These are phyloP conservation scores for Poeciliopsis occidentalis DNA, from an alignment of 2,113 vertebrate genomes.

Conservation along the genomic window DNA sequence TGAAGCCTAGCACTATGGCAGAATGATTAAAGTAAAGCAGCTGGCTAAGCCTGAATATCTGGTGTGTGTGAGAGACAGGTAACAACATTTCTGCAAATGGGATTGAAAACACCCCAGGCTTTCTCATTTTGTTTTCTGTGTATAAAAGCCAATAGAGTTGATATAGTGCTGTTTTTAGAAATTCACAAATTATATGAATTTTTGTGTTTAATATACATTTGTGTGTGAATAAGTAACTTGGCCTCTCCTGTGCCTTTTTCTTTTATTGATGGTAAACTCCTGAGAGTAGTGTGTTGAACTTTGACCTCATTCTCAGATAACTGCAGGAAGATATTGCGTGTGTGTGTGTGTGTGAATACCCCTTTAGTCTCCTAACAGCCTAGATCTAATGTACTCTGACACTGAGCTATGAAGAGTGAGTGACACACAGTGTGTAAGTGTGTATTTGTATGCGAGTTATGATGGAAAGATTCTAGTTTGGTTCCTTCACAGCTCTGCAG, in stretches of 20 bases:
- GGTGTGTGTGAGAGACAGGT: constrained; percentile 5
- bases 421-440: constrained; percentile 14
- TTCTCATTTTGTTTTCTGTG: not conserved
- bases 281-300: constrained; percentile 30
- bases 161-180: not conserved
- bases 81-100: constrained; percentile 9
- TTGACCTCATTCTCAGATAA: constrained; percentile 35
- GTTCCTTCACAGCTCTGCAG: not conserved
- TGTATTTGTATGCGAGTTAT: constrained; percentile 17
- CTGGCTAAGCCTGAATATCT: constrained; percentile 1
- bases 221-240: not conserved
- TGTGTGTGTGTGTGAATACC: constrained; percentile 18
- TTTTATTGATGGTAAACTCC: constrained; percentile 29
- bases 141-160: not conserved
- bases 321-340: constrained; percentile 30
- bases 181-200: not conserved
- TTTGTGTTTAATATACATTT: not conserved
- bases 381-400: constrained; percentile 77
- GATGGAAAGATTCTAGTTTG: constrained; percentile 14
- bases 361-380: constrained; percentile 63
- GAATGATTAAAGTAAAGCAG: not conserved
- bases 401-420: constrained; percentile 60
- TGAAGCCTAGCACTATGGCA: not conserved
- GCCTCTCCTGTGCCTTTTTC: not conserved
- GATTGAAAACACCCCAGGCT: not conserved